These are phyloP conservation scores for Pelecanus crispus DNA, from an alignment of 2,113 vertebrate species.

Conservation along the genomic window DNA sequence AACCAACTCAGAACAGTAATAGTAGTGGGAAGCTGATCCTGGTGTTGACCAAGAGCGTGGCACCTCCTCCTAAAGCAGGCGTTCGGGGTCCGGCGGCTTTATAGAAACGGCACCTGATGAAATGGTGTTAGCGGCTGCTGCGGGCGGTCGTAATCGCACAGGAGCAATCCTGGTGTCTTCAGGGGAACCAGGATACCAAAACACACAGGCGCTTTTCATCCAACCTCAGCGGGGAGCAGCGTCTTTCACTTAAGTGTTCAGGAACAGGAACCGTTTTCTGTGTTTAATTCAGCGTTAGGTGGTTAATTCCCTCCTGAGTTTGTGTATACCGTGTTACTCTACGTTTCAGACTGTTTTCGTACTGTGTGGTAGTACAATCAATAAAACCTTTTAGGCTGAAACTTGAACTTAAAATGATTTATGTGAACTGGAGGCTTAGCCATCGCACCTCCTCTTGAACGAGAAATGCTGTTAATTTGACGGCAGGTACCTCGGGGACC, in stretches of 20 bases:
- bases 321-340: not conserved
- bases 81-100: not conserved
- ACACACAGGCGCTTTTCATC: not conserved
- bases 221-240: not conserved
- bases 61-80: not conserved
- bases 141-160: accelerated
- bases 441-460: not conserved
- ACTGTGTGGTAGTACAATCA: not conserved
- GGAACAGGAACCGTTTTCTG: not conserved
- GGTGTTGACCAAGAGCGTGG: accelerated
- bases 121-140: not conserved
- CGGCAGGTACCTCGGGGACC: not conserved
- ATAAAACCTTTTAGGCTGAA: constrained; percentile 33
- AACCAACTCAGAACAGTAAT: not conserved
- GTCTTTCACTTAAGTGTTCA: not conserved
- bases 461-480: no score
- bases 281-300: not conserved
- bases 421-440: not conserved
- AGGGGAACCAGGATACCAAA: accelerated
- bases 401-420: not conserved
- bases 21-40: not conserved
- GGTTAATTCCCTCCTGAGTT: not conserved
- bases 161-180: accelerated
- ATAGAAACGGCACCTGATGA: not conserved
- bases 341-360: not conserved